Evolutionary conservation across 92 coral and sea anemone genomes (phyloP).

Genomic region (Zoanthus gigantus): DNA sequence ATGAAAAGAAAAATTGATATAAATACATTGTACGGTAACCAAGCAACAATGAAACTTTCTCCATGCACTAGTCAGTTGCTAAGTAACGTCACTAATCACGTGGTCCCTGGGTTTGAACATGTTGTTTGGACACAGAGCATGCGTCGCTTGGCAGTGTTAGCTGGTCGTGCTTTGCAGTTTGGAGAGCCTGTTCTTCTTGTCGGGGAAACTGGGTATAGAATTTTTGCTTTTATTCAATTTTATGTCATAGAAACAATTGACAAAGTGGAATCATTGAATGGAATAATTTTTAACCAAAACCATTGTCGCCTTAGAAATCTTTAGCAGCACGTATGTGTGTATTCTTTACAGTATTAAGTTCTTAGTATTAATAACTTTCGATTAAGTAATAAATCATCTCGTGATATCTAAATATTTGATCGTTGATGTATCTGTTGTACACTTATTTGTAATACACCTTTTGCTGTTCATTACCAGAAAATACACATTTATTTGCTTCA

Average conservation of each 20-base stretch:
- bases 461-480: no score
- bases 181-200: constrained; percentile 96
- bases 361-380: no score
- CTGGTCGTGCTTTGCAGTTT: constrained; percentile 92
- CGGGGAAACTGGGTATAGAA: constrained; percentile 96
- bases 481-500: no score
- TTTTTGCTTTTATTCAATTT: not conserved
- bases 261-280: not conserved
- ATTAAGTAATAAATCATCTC: no score
- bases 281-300: no score
- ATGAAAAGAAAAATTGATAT: constrained; percentile 80
- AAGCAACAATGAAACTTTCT: constrained; percentile 37
- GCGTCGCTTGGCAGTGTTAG: constrained; percentile 90
- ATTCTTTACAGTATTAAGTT: no score
- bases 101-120: constrained; percentile 77
- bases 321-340: no score
- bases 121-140: constrained; percentile 94
- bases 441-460: no score
- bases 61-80: constrained; percentile 64
- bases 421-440: no score
- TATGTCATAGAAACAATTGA: not conserved
- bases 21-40: constrained; percentile 72
- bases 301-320: no score
- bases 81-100: constrained; percentile 55
- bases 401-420: no score